These are phyloP conservation scores for Callospermophilus lateralis DNA, from an alignment of 2,113 vertebrate genomes.

Conservation along the genomic window DNA sequence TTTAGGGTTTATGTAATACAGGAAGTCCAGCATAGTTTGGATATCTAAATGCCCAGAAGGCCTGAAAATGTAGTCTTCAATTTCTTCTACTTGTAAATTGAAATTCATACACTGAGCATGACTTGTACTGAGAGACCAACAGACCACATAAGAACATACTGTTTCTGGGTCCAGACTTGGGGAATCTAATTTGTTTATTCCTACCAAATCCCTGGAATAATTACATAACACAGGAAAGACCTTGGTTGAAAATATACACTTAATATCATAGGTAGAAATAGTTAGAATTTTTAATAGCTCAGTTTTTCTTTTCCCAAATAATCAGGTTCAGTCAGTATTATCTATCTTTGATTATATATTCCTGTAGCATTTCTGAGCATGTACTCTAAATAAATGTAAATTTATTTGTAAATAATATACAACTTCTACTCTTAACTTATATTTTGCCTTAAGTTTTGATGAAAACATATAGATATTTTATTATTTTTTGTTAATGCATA, in stretches of 20 bases:
- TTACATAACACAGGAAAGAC: not conserved
- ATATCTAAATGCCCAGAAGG: not conserved
- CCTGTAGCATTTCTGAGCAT: not conserved
- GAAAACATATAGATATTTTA: not conserved
- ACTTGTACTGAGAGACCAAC: not conserved
- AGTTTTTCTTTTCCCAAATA: not conserved
- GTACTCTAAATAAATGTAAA: not conserved
- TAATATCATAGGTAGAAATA: not conserved
- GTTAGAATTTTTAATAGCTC: not conserved
- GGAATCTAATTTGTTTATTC: not conserved
- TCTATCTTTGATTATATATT: not conserved
- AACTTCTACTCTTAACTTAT: not conserved
- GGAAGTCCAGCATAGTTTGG: not conserved
- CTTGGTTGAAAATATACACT: not conserved
- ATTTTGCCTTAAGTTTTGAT: constrained; percentile 13
- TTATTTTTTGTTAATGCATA: not conserved
- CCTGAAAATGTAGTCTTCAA: not conserved
- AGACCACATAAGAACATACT: not conserved
- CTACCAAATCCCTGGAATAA: not conserved
- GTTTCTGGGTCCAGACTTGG: not conserved
- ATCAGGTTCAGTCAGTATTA: not conserved
- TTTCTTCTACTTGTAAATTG: not conserved
- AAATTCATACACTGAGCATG: not conserved
- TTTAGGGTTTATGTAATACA: not conserved
- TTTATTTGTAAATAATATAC: not conserved